phyloP scores from a whole-genome alignment of 2,113 vertebrate genomes.

The Aptenodytes patagonicus region DNA sequence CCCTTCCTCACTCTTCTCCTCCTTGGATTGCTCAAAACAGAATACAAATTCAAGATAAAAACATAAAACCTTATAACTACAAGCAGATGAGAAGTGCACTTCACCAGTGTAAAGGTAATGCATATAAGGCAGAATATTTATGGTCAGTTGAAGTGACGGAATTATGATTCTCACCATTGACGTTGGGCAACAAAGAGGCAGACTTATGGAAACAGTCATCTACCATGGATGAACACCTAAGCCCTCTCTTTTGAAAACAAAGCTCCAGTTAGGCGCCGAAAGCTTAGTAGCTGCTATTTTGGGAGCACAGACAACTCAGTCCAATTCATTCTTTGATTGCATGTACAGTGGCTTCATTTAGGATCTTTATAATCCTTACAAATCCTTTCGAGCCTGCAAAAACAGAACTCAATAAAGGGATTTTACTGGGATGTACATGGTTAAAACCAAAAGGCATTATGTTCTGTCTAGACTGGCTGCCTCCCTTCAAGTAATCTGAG shows the following conservation, averaged over 20 bases:
- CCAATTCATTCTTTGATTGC: not conserved
- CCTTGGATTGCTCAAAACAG: not conserved
- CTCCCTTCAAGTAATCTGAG: not conserved
- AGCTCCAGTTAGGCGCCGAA: not conserved
- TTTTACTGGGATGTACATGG: not conserved
- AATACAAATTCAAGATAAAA: not conserved
- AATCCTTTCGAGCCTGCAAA: conserved; percentile 27
- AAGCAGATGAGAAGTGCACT: not conserved
- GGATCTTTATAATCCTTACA: not conserved
- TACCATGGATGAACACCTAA: not conserved
- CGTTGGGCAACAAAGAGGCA: not conserved
- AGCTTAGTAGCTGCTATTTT: not conserved
- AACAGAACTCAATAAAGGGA: not conserved
- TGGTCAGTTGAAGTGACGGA: not conserved
- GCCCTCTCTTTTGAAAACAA: not conserved
- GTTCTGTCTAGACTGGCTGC: not conserved
- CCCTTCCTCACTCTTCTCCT: not conserved
- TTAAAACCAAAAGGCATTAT: not conserved
- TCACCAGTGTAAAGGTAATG: fast-evolving
- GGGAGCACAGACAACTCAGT: not conserved
- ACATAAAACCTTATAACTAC: not conserved
- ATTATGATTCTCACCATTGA: not conserved
- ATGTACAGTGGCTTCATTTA: not conserved
- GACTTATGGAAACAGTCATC: not conserved
- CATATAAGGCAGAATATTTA: not conserved